Base-by-base conservation (phyloP, 2,113 vertebrate genomes). In the Notothenia coriiceps region DNA sequence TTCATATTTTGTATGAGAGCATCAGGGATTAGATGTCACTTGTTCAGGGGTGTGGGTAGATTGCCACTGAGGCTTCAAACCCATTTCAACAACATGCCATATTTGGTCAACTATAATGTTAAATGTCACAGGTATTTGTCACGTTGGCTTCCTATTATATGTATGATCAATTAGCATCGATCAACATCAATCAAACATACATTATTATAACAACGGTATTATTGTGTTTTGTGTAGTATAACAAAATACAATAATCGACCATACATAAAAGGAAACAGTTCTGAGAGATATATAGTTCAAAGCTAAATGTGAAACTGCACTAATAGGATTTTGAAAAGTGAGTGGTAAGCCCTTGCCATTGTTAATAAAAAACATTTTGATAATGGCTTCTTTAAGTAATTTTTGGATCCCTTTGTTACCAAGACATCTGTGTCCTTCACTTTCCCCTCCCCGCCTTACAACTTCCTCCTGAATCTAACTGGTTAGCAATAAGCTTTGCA, bases 1-100 rank as follows among this genome's bases (percentile, higher is more conserved):
- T n/a, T 57, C 51, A 15, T 60, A 80, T 66, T 50, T 70, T 18
- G 49, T n/a, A 68, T 43, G 18, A 29, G 3, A 54, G 25, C 49
- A 14, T 25, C 43, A 29, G 29, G 60, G 64, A 69, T 69, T 54
- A 74, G 29, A 5, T 13, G 43, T 46, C 51, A 49, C 25, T 70
- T n/a, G 35, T 20, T 64, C n/a, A 29, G 20, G 35, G 7, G 35
- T 40, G 35, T 40, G 35, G 35, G 35, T 40, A 40, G 35, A 40
- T 40, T 40, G 1, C 35, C 35, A 40, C 29, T 29, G 29, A 40
- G 35, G 35, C 35, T 6, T 40, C 35, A 40, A 40, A 40, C 35
- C 35, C 35, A 40, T 40, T 40, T 40, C 35, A 40, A 40, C 35
- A 40, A 40, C 35, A 40, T 40, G 35, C 35, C 35, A 6, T 40